Evolutionary conservation across 2,113 vertebrate species (phyloP).

Genomic region (Lucifuga dentata): DNA sequence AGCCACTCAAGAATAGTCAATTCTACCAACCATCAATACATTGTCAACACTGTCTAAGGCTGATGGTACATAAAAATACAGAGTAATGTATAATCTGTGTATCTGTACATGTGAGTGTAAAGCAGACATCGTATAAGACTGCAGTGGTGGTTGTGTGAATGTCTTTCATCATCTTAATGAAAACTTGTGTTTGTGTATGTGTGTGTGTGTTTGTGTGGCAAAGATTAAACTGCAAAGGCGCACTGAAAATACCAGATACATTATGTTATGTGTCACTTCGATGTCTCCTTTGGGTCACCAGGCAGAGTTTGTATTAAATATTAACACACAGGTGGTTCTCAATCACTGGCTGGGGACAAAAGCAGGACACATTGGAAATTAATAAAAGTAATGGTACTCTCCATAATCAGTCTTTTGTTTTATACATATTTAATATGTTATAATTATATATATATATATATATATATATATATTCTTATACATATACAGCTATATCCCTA

Average conservation of each 20-base stretch:
- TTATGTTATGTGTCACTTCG: background rate
- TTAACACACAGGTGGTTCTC: background rate
- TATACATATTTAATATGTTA: no score
- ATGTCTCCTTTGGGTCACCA: background rate
- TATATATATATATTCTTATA: no score
- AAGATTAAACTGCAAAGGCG: background rate
- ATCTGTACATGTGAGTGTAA: background rate
- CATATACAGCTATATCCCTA: no score
- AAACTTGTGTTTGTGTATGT: background rate
- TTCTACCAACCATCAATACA: conserved; percentile 18
- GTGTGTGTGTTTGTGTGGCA: no score
- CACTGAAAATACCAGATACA: background rate
- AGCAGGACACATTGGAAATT: background rate
- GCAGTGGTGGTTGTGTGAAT: background rate
- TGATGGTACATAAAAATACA: conserved; percentile 2
- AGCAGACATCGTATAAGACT: background rate
- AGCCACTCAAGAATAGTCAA: background rate
- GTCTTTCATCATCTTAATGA: background rate
- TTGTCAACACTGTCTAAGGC: conserved; percentile 34
- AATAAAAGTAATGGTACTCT: no score
- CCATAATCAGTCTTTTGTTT: no score
- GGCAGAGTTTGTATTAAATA: background rate
- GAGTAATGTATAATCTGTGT: background rate
- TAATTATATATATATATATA: no score
- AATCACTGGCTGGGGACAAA: background rate